phyloP scores from a whole-genome alignment of 2,888 invertebrate genomes.

The Drosophila falleni region DNA sequence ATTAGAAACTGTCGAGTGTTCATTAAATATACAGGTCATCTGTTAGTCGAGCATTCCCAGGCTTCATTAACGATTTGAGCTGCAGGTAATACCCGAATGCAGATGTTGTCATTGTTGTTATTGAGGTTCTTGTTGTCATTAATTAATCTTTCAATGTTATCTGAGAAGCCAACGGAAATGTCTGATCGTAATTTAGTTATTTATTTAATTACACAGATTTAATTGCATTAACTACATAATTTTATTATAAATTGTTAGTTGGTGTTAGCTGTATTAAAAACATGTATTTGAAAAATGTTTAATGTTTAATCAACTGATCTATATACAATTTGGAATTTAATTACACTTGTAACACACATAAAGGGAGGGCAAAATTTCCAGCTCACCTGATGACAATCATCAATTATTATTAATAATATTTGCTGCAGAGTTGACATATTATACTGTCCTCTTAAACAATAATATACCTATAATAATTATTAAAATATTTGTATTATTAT shows the following conservation, averaged over 20 bases:
- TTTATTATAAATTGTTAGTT: conserved; percentile 12
- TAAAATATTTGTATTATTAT: background rate
- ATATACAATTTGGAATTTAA: conserved; percentile 11
- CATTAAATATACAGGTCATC: background rate
- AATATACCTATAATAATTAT: conserved; percentile 38
- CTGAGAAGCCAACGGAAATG: conserved; percentile 66
- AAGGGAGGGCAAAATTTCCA: conserved; percentile 2
- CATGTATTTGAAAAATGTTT: background rate
- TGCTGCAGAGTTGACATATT: conserved; percentile 35
- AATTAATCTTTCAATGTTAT: conserved; percentile 70
- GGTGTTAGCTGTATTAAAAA: conserved; percentile 12
- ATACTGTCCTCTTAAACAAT: conserved; percentile 40
- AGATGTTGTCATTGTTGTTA: conserved; percentile 44
- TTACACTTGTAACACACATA: conserved; percentile 12
- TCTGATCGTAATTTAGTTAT: conserved; percentile 37
- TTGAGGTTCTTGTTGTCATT: conserved; percentile 19
- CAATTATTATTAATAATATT: conserved; percentile 36
- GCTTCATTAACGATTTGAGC: conserved; percentile 51
- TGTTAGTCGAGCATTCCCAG: background rate
- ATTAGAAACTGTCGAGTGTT: background rate
- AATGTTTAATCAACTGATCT: conserved; percentile 3
- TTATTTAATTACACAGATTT: conserved; percentile 27
- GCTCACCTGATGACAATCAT: conserved; percentile 52
- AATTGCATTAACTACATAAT: conserved; percentile 35
- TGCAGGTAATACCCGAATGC: conserved; percentile 65